A percentile compares a stretch with the other conserved stretches of the same genome.
These are phyloP conservation scores for Trematocara nigrifrons DNA, from an alignment of 2,113 vertebrate species.

Conservation along the genomic window DNA sequence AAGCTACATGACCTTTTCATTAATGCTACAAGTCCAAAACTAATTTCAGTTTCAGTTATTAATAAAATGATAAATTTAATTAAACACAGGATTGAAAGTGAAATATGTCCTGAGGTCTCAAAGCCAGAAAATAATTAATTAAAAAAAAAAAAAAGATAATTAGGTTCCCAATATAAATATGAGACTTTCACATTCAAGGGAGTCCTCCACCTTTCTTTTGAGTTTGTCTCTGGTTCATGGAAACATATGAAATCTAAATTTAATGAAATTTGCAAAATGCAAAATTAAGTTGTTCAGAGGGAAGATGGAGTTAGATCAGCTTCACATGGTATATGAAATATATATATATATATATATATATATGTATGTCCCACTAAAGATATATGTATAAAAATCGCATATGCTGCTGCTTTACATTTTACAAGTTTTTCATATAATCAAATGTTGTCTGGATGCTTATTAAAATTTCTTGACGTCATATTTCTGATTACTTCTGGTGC, in stretches of 20 bases:
- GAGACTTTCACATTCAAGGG: background rate
- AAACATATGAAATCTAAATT: background rate
- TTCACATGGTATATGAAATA: background rate
- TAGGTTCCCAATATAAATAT: background rate
- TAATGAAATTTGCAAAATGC: background rate
- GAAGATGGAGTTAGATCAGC: background rate
- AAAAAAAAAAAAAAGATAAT: background rate
- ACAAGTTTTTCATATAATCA: background rate
- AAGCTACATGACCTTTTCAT: background rate
- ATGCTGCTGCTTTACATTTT: background rate
- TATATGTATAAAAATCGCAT: background rate
- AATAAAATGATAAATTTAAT: background rate
- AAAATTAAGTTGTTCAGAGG: background rate
- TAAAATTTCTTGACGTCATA: fast-evolving
- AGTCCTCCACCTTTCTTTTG: background rate
- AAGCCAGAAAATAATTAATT: background rate
- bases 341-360: background rate
- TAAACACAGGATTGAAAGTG: background rate
- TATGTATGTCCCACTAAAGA: background rate
- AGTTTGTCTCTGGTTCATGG: background rate
- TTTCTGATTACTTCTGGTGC: background rate
- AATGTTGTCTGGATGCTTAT: background rate
- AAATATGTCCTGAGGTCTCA: background rate
- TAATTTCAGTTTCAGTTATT: background rate
- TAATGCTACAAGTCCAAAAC: background rate